Evolutionary conservation across 2,888 invertebrate species (phyloP).

Genomic region (Cantharis nigra): DNA sequence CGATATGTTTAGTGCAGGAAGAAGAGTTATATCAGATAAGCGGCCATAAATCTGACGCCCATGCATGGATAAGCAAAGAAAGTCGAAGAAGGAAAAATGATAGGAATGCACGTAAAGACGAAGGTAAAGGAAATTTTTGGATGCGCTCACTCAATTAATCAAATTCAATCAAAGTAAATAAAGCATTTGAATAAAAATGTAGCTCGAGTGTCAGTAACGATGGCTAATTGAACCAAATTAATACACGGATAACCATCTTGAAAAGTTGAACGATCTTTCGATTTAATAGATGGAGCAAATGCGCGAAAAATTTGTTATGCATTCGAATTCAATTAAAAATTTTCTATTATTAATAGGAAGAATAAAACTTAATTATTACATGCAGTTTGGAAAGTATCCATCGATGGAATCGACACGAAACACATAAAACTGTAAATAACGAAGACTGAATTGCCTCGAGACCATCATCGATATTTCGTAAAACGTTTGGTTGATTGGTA

Average conservation of each 20-base stretch:
- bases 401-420: not conserved
- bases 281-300: not conserved
- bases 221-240: not conserved
- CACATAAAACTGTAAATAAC: not conserved
- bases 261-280: conserved; percentile 1
- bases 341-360: not conserved
- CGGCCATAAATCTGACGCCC: not conserved
- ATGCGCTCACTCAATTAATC: not conserved
- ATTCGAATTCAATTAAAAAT: not conserved
- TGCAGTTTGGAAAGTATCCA: not conserved
- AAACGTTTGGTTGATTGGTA: not conserved
- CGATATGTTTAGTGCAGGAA: not conserved
- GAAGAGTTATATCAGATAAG: not conserved
- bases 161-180: not conserved
- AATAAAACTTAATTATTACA: not conserved
- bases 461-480: not conserved
- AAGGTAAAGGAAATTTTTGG: not conserved
- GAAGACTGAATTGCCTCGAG: not conserved
- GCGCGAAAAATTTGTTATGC: not conserved
- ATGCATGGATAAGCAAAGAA: not conserved
- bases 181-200: not conserved
- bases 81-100: not conserved
- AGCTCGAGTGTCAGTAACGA: not conserved
- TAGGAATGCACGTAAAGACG: not conserved
- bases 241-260: not conserved